Evolutionary conservation across 92 coral and sea anemone genomes (phyloP).

Genomic region (Micromussa lordhowensis): DNA sequence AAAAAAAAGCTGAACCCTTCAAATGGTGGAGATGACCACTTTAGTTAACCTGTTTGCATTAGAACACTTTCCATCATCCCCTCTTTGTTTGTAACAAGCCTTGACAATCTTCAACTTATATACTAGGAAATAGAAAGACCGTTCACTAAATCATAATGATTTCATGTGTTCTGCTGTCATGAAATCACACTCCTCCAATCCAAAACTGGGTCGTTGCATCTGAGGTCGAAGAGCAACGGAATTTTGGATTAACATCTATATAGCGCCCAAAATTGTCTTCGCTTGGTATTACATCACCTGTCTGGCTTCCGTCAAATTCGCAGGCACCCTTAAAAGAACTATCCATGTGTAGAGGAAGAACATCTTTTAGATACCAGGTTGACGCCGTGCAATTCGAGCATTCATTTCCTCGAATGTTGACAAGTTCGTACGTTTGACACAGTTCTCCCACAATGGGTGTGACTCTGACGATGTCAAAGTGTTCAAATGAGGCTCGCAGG

Average conservation of each 20-base stretch:
- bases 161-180: background rate
- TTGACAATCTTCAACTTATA: too few relatives aligned
- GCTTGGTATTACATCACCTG: background rate
- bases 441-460: background rate
- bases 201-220: constrained; percentile 2
- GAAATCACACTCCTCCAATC: background rate
- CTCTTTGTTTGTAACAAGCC: too few relatives aligned
- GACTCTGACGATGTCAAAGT: constrained; percentile 16
- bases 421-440: constrained; percentile 10
- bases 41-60: too few relatives aligned
- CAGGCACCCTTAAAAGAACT: background rate
- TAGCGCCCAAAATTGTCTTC: constrained; percentile 15
- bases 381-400: constrained; percentile 22
- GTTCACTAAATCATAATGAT: too few relatives aligned
- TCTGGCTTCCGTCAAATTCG: background rate
- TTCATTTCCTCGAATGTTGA: constrained; percentile 38
- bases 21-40: too few relatives aligned
- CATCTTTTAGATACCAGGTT: background rate
- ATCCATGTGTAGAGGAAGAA: background rate
- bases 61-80: too few relatives aligned
- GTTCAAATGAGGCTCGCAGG: constrained; percentile 21
- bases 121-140: too few relatives aligned
- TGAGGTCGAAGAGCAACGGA: constrained; percentile 4
- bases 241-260: background rate
- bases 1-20: too few relatives aligned